These are phyloP conservation scores for Danio tinwini DNA, from an alignment of 2,797 vertebrate genomes.

Conservation along the genomic window DNA sequence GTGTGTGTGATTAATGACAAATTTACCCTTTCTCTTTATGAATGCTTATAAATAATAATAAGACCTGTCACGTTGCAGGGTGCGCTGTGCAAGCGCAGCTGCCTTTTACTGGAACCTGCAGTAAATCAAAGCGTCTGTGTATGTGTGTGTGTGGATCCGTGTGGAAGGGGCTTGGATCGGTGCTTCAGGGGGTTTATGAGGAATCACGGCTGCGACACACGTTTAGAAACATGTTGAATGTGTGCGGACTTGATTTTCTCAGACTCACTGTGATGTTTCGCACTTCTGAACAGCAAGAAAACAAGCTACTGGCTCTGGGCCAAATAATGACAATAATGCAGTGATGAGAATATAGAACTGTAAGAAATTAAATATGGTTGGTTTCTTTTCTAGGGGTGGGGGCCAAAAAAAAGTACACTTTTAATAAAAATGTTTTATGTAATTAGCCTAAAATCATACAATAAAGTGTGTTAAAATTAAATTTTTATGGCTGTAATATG, in stretches of 20 bases:
- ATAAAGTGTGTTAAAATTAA: too few relatives aligned
- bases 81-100: conserved; percentile 65
- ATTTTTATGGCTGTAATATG: too few relatives aligned
- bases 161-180: not conserved
- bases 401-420: too few relatives aligned
- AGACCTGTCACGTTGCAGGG: conserved; percentile 66
- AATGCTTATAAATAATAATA: conserved; percentile 81
- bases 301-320: not conserved
- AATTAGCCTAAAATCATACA: too few relatives aligned
- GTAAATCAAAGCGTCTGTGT: conserved; percentile 49
- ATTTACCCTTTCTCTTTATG: conserved; percentile 78
- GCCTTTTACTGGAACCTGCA: conserved; percentile 60
- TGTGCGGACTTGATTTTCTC: not conserved
- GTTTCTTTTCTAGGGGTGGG: too few relatives aligned
- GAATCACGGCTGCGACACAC: not conserved
- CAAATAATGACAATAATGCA: not conserved
- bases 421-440: too few relatives aligned
- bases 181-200: conserved; percentile 41
- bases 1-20: conserved; percentile 75
- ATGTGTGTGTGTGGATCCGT: not conserved
- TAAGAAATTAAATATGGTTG: not conserved
- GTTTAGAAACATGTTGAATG: conserved; percentile 45
- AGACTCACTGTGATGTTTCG: not conserved
- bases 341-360: not conserved
- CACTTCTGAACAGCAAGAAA: conserved; percentile 13